Evolutionary conservation across 1,140 invertebrate species (phyloP).

Genomic region (Drosophila punjabiensis): DNA sequence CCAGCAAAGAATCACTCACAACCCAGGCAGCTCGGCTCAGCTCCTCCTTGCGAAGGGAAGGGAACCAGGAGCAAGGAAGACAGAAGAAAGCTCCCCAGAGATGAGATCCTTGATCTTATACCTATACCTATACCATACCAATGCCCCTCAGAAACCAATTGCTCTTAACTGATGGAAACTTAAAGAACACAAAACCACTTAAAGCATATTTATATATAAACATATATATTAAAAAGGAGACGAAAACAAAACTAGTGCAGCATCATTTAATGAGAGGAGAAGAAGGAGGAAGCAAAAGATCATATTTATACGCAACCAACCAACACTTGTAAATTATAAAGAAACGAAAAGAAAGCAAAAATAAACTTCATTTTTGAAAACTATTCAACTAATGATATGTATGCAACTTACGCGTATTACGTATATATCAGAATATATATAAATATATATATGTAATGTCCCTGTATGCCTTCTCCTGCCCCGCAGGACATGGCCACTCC

Average conservation of each 20-base stretch:
- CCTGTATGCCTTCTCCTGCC: slow-evolving; percentile 28
- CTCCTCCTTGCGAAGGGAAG: slow-evolving; percentile 31
- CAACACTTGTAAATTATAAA: slow-evolving; percentile 78
- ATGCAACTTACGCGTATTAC: slow-evolving; percentile 50
- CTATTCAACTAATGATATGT: slow-evolving; percentile 49
- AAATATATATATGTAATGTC: slow-evolving; percentile 28
- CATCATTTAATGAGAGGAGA: slow-evolving; percentile 66
- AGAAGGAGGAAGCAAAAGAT: slow-evolving; percentile 28
- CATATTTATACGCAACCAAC: slow-evolving; percentile 73
- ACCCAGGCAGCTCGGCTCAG: slow-evolving; percentile 54
- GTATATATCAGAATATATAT: slow-evolving; percentile 41
- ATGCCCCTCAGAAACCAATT: slow-evolving; percentile 39
- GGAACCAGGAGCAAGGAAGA: slow-evolving; percentile 11
- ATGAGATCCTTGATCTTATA: neutral
- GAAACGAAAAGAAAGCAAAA: slow-evolving; percentile 60
- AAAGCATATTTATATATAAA: slow-evolving; percentile 60
- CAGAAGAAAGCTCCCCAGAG: slow-evolving; percentile 25
- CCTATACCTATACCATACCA: slow-evolving; percentile 13
- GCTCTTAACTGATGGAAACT: slow-evolving; percentile 64
- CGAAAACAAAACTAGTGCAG: slow-evolving; percentile 68
- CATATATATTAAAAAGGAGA: slow-evolving; percentile 53
- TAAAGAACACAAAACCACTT: slow-evolving; percentile 46
- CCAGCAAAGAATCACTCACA: slow-evolving; percentile 33
- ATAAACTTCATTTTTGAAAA: slow-evolving; percentile 66
- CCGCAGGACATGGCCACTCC: slow-evolving; percentile 7